These are phyloP conservation scores for Autographa pulchrina DNA, from an alignment of 2,888 invertebrate genomes.

Conservation along the genomic window DNA sequence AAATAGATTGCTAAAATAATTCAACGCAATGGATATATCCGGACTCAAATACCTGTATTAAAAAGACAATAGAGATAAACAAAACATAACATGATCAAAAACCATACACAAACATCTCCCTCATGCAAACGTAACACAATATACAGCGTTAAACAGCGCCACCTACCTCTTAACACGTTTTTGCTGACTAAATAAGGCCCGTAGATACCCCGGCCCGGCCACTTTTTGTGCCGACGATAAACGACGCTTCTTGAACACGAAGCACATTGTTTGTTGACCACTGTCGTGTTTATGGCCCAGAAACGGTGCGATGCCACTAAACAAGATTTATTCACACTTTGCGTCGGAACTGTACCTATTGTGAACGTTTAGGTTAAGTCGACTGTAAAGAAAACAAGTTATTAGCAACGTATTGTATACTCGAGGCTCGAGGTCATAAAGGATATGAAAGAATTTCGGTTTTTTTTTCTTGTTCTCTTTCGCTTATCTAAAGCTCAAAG, in stretches of 20 bases:
- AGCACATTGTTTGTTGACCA: constrained; percentile 80
- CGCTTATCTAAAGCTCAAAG: background rate
- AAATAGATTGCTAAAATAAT: no score
- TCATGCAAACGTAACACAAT: constrained; percentile 18
- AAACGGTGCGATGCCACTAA: constrained; percentile 71
- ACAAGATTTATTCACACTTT: constrained; percentile 77
- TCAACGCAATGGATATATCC: no score
- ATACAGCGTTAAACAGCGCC: constrained; percentile 35
- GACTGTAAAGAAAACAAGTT: constrained; percentile 66
- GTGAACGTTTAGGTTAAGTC: constrained; percentile 64
- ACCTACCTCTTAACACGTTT: constrained; percentile 66
- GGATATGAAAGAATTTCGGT: background rate
- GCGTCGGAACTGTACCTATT: constrained; percentile 62
- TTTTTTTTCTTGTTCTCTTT: background rate
- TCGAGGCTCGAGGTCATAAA: constrained; percentile 18
- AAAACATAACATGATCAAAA: background rate
- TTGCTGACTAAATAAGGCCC: constrained; percentile 64
- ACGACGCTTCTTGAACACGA: constrained; percentile 77
- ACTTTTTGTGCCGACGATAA: constrained; percentile 78
- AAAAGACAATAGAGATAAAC: background rate
- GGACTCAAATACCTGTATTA: no score
- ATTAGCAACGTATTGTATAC: constrained; percentile 49
- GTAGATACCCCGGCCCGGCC: constrained; percentile 60
- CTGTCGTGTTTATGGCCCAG: constrained; percentile 78
- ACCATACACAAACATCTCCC: background rate